A percentile compares a stretch with the other conserved stretches of the same genome.
Conservation (phyloP, 2,113 vertebrate genomes). For the Elaphurus davidianus region DNA sequence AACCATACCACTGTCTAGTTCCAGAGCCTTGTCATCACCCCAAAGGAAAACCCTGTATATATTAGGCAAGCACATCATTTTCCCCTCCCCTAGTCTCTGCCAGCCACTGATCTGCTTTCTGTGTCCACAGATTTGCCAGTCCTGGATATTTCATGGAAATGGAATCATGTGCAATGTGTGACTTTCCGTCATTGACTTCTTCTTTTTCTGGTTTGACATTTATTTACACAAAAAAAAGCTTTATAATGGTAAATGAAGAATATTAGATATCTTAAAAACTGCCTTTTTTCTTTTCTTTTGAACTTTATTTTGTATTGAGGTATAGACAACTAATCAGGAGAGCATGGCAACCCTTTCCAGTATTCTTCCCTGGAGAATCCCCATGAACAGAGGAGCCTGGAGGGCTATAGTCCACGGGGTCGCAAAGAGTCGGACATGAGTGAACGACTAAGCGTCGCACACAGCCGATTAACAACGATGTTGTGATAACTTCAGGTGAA, state of each 20-base stretch:
- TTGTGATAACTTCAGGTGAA: background rate
- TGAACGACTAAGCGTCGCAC: fast-evolving
- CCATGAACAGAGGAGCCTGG: background rate
- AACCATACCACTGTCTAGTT: background rate
- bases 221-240: background rate
- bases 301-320: background rate
- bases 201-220: background rate
- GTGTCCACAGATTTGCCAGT: background rate
- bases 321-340: background rate
- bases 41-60: background rate
- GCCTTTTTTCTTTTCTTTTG: background rate
- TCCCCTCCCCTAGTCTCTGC: background rate
- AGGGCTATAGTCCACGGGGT: fast-evolving
- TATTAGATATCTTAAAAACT: background rate
- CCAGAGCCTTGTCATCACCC: background rate
- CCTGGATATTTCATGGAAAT: background rate
- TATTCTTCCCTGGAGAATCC: background rate
- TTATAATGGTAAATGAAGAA: background rate
- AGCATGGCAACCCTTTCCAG: background rate
- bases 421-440: fast-evolving
- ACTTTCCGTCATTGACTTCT: background rate
- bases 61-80: too few species aligned
- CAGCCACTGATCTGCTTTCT: background rate
- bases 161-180: background rate
- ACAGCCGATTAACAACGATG: fast-evolving